A percentile compares a stretch with the other conserved stretches of the same genome.
These are phyloP conservation scores for Galerucella nymphaeae DNA, from an alignment of 2,888 invertebrate genomes.

Conservation along the genomic window DNA sequence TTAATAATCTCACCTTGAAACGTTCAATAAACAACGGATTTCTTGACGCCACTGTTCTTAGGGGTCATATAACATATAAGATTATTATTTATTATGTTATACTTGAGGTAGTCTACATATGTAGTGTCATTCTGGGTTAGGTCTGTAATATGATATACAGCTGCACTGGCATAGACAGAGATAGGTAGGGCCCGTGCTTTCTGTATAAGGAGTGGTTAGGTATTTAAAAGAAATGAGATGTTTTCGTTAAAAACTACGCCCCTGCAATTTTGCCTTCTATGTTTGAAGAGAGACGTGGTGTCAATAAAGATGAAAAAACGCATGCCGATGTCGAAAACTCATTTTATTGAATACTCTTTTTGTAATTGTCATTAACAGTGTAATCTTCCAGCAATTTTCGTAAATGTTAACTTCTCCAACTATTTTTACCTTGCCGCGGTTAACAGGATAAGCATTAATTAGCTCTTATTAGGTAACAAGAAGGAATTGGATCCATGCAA, in stretches of 20 bases:
- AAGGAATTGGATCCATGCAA: too few relatives aligned
- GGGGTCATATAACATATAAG: slow-evolving; percentile 45
- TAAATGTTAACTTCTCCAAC: too few relatives aligned
- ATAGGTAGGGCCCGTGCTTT: slow-evolving; percentile 46
- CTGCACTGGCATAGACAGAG: slow-evolving; percentile 47
- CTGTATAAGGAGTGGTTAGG: slow-evolving; percentile 50
- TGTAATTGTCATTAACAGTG: too few relatives aligned
- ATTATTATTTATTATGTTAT: slow-evolving; percentile 53
- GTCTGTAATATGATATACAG: slow-evolving; percentile 56
- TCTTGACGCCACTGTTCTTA: slow-evolving; percentile 32
- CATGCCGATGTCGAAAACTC: too few relatives aligned
- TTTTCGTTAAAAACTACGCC: slow-evolving; percentile 46
- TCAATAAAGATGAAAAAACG: too few relatives aligned
- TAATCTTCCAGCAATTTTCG: too few relatives aligned
- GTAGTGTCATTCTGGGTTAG: slow-evolving; percentile 56
- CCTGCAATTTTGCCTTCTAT: slow-evolving; percentile 41
- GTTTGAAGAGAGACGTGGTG: background rate
- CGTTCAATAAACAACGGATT: slow-evolving; percentile 22
- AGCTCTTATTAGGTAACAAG: too few relatives aligned
- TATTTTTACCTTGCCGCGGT: too few relatives aligned
- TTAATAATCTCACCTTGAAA: background rate
- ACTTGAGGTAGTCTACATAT: slow-evolving; percentile 52
- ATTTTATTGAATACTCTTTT: too few relatives aligned
- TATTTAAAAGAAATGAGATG: slow-evolving; percentile 53
- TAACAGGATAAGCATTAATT: too few relatives aligned